Conservation (phyloP, 23 tunicate species). For the Trididemnum miniatum region DNA sequence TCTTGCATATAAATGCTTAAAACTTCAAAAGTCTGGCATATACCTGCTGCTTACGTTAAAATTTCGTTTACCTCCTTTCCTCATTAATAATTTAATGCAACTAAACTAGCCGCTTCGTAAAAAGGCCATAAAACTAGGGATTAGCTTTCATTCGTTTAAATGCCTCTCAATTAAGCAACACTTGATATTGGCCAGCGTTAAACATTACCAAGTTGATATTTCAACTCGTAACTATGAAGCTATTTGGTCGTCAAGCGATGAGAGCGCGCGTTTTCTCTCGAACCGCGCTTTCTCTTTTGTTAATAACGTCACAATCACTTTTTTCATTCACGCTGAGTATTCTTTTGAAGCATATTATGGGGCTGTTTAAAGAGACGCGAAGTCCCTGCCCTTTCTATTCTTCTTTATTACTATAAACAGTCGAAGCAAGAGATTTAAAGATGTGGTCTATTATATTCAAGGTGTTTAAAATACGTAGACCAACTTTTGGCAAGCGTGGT, state of each 20-base stretch:
- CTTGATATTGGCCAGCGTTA: background rate
- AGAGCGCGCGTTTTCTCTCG: background rate
- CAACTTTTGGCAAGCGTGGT: background rate
- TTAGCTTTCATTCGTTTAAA: too few species aligned
- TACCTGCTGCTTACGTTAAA: too few species aligned
- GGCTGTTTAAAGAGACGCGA: slow-evolving; percentile 35
- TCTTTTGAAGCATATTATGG: slow-evolving; percentile 11
- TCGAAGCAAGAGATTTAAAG: slow-evolving; percentile 23
- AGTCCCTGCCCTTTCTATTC: slow-evolving; percentile 31
- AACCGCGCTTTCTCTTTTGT: slow-evolving; percentile 4
- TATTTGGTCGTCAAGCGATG: slow-evolving; percentile 29
- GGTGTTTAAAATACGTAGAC: background rate
- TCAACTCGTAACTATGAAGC: slow-evolving; percentile 45
- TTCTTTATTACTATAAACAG: slow-evolving; percentile 6
- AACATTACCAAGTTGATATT: background rate
- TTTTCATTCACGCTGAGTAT: slow-evolving; percentile 23
- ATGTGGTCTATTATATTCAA: background rate
- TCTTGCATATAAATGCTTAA: too few species aligned
- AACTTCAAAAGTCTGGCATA: too few species aligned
- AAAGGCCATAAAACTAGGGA: too few species aligned
- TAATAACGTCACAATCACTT: slow-evolving; percentile 2
- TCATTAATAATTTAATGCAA: too few species aligned
- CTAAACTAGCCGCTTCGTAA: too few species aligned
- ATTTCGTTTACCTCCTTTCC: too few species aligned
- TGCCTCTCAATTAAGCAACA: slow-evolving; percentile 18